Evolutionary conservation across 1,140 invertebrate species (phyloP).

Genomic region (Zaprionus ornatus): DNA sequence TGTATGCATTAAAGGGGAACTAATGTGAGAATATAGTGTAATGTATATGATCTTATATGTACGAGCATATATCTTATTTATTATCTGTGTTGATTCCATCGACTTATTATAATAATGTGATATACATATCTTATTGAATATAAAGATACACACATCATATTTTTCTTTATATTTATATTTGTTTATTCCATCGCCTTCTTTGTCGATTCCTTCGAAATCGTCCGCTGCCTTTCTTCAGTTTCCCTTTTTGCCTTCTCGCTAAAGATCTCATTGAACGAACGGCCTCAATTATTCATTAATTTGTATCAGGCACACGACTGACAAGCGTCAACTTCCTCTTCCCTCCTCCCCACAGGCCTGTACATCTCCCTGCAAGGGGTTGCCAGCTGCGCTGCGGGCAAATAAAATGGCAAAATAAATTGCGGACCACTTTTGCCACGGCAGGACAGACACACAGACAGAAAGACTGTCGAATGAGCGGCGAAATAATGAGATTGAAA

Average conservation of each 20-base stretch:
- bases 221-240: background rate
- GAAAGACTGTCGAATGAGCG: background rate
- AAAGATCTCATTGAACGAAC: slow-evolving; percentile 13
- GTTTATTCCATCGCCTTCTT: too few relatives aligned
- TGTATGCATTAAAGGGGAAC: too few relatives aligned
- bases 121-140: background rate
- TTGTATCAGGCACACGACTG: slow-evolving; percentile 30
- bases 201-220: background rate
- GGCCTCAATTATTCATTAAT: slow-evolving; percentile 44
- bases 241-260: background rate
- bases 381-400: slow-evolving; percentile 5
- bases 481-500: slow-evolving; percentile 44
- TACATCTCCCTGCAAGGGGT: slow-evolving; percentile 8
- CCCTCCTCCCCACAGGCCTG: background rate
- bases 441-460: slow-evolving; percentile 6
- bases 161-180: too few relatives aligned
- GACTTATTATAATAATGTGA: too few relatives aligned
- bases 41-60: too few relatives aligned
- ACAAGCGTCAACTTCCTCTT: background rate
- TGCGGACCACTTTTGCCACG: slow-evolving; percentile 32
- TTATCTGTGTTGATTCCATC: too few relatives aligned
- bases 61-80: too few relatives aligned
- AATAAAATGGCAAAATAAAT: slow-evolving; percentile 46
- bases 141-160: too few relatives aligned
- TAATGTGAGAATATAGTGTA: too few relatives aligned